Conservation (phyloP, 2,797 vertebrate species). For the Falco peregrinus region DNA sequence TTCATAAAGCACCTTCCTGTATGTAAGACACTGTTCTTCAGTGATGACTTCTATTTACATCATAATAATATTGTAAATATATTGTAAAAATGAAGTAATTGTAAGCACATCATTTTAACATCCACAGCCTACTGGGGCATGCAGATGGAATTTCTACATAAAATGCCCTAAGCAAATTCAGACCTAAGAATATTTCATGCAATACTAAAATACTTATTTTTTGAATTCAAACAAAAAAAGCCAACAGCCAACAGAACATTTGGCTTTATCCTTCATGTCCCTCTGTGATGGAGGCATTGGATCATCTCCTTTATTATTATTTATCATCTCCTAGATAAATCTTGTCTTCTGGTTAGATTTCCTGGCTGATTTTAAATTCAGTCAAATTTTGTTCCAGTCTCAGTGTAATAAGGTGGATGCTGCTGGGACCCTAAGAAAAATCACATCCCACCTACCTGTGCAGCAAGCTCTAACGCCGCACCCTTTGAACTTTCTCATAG, state of each 20-base stretch:
- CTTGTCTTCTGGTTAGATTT: not conserved
- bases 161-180: not conserved
- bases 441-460: not conserved
- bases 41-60: not conserved
- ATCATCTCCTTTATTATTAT: not conserved
- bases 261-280: not conserved
- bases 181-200: not conserved
- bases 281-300: not conserved
- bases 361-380: not conserved
- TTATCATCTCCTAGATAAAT: not conserved
- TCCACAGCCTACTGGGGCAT: not conserved
- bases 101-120: not conserved
- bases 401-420: not conserved
- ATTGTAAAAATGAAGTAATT: not conserved
- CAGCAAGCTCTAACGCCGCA: not conserved
- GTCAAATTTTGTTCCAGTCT: not conserved
- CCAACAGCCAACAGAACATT: not conserved
- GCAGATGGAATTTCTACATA: not conserved
- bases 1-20: not conserved
- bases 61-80: not conserved
- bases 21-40: not conserved
- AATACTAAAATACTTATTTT: not conserved
- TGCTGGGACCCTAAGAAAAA: not conserved
- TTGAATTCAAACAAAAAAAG: not conserved
- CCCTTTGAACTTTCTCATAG: not conserved